phyloP scores from a whole-genome alignment of 2,113 vertebrate genomes.

The Limnothrissa miodon region DNA sequence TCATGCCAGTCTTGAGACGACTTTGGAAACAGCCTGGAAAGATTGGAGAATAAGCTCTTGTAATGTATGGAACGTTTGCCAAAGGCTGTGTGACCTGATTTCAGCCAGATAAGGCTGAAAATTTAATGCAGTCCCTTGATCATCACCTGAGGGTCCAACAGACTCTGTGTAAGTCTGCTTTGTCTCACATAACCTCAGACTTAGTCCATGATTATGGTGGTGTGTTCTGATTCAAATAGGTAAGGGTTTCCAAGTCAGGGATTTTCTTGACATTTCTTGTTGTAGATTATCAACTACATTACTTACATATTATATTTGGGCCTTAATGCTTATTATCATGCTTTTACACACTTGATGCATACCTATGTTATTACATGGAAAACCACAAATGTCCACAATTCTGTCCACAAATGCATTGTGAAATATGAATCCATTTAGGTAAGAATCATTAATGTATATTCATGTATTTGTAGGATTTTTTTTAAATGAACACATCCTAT shows the following conservation, averaged over 20 bases:
- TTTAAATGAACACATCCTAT: no score
- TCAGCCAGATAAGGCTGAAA: constrained; percentile 32
- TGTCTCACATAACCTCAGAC: not conserved
- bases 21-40: constrained; percentile 6
- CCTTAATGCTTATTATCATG: no score
- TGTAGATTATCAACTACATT: no score
- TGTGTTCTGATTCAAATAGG: not conserved
- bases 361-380: no score
- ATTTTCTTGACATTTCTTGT: no score
- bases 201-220: not conserved
- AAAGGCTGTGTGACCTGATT: constrained; percentile 28
- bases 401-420: no score
- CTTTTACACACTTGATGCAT: no score
- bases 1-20: not conserved
- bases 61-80: constrained; percentile 17
- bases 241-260: not conserved
- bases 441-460: no score
- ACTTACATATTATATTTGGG: no score
- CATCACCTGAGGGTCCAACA: not conserved
- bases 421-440: no score
- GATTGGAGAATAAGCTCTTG: not conserved
- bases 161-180: not conserved
- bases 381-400: no score
- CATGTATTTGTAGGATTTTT: no score
- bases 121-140: constrained; percentile 14